A percentile compares a stretch with the other conserved stretches of the same genome.
phyloP scores from a whole-genome alignment of 1,140 invertebrate genomes.

The Microplitis demolitor region DNA sequence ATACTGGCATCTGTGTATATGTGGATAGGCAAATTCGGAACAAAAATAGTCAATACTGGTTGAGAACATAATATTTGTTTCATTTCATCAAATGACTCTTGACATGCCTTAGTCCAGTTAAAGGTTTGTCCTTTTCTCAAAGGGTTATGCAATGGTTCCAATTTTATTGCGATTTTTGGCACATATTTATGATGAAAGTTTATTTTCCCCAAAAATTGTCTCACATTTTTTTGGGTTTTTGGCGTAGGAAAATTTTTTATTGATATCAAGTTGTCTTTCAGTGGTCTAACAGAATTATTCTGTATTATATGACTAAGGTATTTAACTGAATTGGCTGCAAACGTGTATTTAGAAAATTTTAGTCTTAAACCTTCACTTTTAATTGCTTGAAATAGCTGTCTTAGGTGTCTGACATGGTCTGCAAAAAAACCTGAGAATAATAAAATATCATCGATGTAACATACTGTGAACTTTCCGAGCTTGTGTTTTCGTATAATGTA shows the following conservation, averaged over 20 bases:
- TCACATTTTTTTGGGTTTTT: slow-evolving; percentile 31
- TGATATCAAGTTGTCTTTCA: slow-evolving; percentile 45
- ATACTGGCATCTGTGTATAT: slow-evolving; percentile 47
- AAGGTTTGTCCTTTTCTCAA: slow-evolving; percentile 46
- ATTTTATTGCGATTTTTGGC: slow-evolving; percentile 40
- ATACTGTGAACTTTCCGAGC: slow-evolving; percentile 22
- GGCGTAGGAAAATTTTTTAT: slow-evolving; percentile 44
- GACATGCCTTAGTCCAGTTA: slow-evolving; percentile 43
- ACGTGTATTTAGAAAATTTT: slow-evolving; percentile 46
- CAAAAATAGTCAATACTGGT: slow-evolving; percentile 46
- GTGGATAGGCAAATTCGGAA: slow-evolving; percentile 40
- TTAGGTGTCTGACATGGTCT: slow-evolving; percentile 33
- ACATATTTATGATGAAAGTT: slow-evolving; percentile 37
- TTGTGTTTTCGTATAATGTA: slow-evolving; percentile 25
- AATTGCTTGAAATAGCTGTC: slow-evolving; percentile 33
- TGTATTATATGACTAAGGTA: slow-evolving; percentile 45
- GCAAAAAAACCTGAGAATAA: slow-evolving; percentile 31
- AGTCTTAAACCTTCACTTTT: slow-evolving; percentile 43
- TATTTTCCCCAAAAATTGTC: slow-evolving; percentile 39
- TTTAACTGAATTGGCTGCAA: slow-evolving; percentile 42
- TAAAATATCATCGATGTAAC: slow-evolving; percentile 35
- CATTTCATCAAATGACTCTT: slow-evolving; percentile 45
- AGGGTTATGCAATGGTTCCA: slow-evolving; percentile 44
- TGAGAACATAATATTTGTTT: slow-evolving; percentile 46
- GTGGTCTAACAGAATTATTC: slow-evolving; percentile 40